Evolutionary conservation across 2,113 vertebrate genomes (phyloP), one percentile per base, ranked within the genome.

Genomic region (Campylomormyrus numenius): DNA sequence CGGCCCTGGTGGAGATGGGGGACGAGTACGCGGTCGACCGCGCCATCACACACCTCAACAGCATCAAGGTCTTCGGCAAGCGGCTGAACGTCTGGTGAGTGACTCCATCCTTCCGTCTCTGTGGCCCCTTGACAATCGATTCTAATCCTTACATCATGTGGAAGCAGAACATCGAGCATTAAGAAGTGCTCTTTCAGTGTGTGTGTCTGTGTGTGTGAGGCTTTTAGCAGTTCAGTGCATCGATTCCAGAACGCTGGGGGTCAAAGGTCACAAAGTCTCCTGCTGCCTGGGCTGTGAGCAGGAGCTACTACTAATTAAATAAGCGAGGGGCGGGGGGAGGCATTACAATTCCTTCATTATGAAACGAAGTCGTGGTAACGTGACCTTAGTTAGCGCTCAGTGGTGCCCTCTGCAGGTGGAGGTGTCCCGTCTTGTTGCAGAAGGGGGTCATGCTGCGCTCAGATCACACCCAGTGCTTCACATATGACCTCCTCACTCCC

Each of bases 1-100:
- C 98, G 0, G 97, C 98, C 3, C 91, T 99, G 92, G 98, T 99
- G 48, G 98, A 99, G 95, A 99, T 99, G 98, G 97, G 98, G 11
- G 98, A 99, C 90, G 98, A 99, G 89, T 99, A 99, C 6, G 98
- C 98, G 48, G 98, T 99, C 74, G 98, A 99, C 95, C 94, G 98
- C 95, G 98, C 98, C 45, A 97, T 99, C 92, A 99, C 98, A 70
- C 98, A 99, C 94, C 97, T 99, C 89, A 99, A 99, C 95, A 98
- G 97, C 84, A 98, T 99, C 94, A 98, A 98, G 92, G 94, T 99
- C 88, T 99, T 99, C 95, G 97, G 97, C 88, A 99, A 99, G 94
- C 97, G 97, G 92, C 97, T 99, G 93, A 99, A 98, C 56, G 98
- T 99, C 94, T 99, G 98, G 98, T 99, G 96, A 96, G 94, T 92